Base-by-base conservation (phyloP, 2,113 vertebrate genomes). In the Ariopsis seemanni region DNA sequence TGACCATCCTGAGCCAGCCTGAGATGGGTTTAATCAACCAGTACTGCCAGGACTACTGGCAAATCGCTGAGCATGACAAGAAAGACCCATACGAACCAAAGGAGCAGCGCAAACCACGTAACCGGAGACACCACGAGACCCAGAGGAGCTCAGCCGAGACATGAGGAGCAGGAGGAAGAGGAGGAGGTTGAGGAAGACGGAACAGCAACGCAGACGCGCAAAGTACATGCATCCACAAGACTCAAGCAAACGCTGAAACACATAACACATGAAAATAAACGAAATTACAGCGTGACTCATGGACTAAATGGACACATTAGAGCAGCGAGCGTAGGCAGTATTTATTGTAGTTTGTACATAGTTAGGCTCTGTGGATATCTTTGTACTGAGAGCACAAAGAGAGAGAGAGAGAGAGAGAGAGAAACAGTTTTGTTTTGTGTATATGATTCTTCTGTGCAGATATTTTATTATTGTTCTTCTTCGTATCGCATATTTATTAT, bases 1-100 rank as follows among this genome's bases (percentile, higher is more conserved):
- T 99, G 83, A 98, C 98, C 93, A 97, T 99, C 91, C 96, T 99
- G 88, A 97, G 96, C 93, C 98, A 98, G 90, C 97, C 98, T 0
- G 98, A 99, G 96, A 97, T 98, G 97, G 97, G 97, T 92, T 96
- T 99, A 89, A 97, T 99, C 95, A 97, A 99, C 94, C 97, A 99
- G 94, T 99, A 99, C 95, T 99, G 98, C 95, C 97, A 98, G 94
- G 97, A 97, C 89, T 99, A 98, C 95, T 98, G 98, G 97, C 96
- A 97, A 75, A 62, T 85, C n/a, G 92, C 96, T 96, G 1, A 95
- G 93, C 0, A 97, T 0, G 90, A 94, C 62, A 94, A 92, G 88
- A 97, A 97, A 90, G 98, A 99, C 93, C 93, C 96, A 90, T 97
- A 97, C 91, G 98, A 99, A 88, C 96, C 97, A 94, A 99, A 97